Conservation (phyloP, 2,888 invertebrate species). For the Saturnia pavonia region DNA sequence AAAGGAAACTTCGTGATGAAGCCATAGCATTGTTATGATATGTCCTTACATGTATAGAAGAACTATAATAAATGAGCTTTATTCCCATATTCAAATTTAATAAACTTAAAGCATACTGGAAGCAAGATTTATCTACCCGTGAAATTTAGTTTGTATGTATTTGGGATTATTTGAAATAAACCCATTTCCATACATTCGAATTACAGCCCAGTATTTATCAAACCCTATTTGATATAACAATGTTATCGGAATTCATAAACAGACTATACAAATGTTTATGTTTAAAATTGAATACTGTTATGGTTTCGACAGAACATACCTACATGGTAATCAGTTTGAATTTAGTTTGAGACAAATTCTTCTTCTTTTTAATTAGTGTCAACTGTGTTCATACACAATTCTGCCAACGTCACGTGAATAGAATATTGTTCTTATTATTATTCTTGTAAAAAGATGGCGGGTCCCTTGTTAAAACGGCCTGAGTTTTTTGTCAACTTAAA, state of each 20-base stretch:
- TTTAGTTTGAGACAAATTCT: background rate
- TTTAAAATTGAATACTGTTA: constrained; percentile 2
- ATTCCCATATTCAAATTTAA: too few relatives aligned
- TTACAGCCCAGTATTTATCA: constrained; percentile 1
- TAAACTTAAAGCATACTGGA: background rate
- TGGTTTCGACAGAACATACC: background rate
- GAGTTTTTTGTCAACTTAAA: too few relatives aligned
- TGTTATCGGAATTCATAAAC: constrained; percentile 20
- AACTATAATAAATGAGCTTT: too few relatives aligned
- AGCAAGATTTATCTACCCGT: background rate
- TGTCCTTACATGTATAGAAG: too few relatives aligned
- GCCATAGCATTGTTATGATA: too few relatives aligned
- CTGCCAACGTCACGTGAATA: too few relatives aligned
- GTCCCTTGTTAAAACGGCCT: too few relatives aligned
- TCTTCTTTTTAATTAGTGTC: too few relatives aligned
- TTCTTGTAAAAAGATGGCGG: too few relatives aligned
- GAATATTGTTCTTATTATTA: too few relatives aligned
- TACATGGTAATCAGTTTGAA: constrained; percentile 1
- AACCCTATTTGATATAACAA: constrained; percentile 5
- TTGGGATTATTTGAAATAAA: background rate
- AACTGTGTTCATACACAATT: too few relatives aligned
- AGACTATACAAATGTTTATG: constrained; percentile 16
- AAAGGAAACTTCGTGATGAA: too few relatives aligned
- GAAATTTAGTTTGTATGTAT: background rate
- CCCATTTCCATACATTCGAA: constrained; percentile 2